phyloP scores from a whole-genome alignment of 1,140 invertebrate species.

The Drosophila nikananu region DNA sequence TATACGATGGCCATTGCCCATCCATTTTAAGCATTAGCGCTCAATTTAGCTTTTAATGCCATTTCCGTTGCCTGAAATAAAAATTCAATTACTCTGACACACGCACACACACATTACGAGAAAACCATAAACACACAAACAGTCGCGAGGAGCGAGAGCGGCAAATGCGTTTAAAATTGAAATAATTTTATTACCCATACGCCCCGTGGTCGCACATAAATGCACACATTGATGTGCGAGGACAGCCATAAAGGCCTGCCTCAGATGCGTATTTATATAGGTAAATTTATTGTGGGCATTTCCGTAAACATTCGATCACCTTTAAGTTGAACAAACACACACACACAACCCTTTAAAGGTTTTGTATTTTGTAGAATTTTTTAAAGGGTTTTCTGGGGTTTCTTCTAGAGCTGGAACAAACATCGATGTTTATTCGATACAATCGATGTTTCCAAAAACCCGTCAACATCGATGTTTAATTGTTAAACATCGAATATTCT shows the following conservation, averaged over 20 bases:
- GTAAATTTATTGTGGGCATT: conserved; percentile 3
- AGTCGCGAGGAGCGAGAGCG: conserved; percentile 28
- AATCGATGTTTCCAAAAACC: too few relatives aligned
- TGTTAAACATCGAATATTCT: too few relatives aligned
- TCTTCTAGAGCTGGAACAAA: too few relatives aligned
- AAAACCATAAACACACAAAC: conserved; percentile 58
- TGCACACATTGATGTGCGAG: conserved; percentile 40
- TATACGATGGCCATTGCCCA: conserved; percentile 37
- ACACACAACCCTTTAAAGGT: background rate
- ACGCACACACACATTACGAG: conserved; percentile 31
- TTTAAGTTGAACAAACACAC: conserved; percentile 8
- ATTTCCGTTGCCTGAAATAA: conserved; percentile 78
- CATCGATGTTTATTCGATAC: too few relatives aligned
- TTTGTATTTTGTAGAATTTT: background rate
- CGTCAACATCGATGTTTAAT: too few relatives aligned
- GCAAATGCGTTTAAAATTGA: conserved; percentile 78
- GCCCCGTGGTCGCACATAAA: conserved; percentile 45
- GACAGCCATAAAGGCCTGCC: conserved; percentile 20
- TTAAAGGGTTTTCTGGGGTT: background rate
- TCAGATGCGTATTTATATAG: conserved; percentile 11
- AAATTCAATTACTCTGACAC: conserved; percentile 74
- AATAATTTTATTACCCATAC: conserved; percentile 79
- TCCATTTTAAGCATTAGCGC: conserved; percentile 64
- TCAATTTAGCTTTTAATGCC: conserved; percentile 82
- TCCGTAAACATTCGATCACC: background rate